Percentiles rank a stretch among this genome's conserved stretches.
Evolutionary conservation across 2,113 vertebrate genomes (phyloP).

Genomic region (Tursiops truncatus): DNA sequence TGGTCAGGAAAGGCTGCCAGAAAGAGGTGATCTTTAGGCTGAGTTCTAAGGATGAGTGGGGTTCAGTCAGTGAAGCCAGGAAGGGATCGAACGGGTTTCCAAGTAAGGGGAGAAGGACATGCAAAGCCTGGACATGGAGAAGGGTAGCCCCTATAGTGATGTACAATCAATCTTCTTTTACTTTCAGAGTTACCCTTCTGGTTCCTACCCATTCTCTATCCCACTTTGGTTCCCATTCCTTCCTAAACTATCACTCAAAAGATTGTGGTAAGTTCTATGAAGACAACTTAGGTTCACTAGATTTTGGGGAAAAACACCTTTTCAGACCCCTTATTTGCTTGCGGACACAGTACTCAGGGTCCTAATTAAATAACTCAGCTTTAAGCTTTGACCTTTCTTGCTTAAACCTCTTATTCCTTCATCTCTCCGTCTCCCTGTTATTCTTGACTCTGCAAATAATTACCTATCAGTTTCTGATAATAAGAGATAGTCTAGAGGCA

Average conservation of each 20-base stretch:
- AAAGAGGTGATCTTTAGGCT: too few species aligned
- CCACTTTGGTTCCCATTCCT: not conserved
- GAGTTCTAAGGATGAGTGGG: not conserved
- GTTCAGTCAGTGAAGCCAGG: not conserved
- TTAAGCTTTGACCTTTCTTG: not conserved
- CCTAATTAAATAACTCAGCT: not conserved
- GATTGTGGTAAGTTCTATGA: not conserved
- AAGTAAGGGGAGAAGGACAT: not conserved
- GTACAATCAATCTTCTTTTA: not conserved
- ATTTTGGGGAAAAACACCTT: not conserved
- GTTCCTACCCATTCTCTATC: not conserved
- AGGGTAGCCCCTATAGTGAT: too few species aligned
- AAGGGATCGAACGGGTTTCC: not conserved
- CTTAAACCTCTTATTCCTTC: not conserved
- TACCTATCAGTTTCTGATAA: not conserved
- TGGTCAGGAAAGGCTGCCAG: not conserved
- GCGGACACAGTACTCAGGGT: not conserved
- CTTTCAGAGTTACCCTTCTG: not conserved
- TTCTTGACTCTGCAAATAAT: not conserved
- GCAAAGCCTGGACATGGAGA: not conserved
- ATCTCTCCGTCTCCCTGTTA: not conserved
- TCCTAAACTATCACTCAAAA: not conserved
- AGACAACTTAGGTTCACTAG: not conserved
- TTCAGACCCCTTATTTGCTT: not conserved
- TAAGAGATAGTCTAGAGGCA: not conserved